Base-by-base conservation (phyloP, 2,888 invertebrate genomes). In the Lymantria monacha region DNA sequence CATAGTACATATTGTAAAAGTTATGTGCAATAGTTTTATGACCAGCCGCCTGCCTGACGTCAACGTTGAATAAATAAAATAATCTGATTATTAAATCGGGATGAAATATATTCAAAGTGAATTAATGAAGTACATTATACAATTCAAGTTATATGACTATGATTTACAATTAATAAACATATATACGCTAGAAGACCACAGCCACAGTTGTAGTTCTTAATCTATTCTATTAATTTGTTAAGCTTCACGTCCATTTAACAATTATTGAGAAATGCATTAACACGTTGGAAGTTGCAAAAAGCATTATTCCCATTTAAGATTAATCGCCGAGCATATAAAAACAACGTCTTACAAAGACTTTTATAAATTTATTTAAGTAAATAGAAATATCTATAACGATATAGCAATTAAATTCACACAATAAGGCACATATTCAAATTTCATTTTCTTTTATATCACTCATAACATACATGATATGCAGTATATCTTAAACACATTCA, bases 121-220 rank as follows among this genome's bases (percentile, higher is more conserved):
- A 22, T 22, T 5, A 22, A 41, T 41, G 30, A 46, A 41, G 3
- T 15, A 40, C 14, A 40, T 47, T 30, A 22, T 22, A 22, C 36
- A 38, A 44, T 31, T 13, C 14, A 15, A 40, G 36, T 11, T 47
- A 49, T 33, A 76, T 79, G 81, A 83, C 80, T 82, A 85, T 84
- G 82, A 84, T 81, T 81, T 76, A 74, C 60, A 73, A 66, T 64
- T 61, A 64, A 62, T 53, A 64, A 41, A 66, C 58, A 63, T 59
- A 57, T 11, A 61, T 65, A 77, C 68, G 66, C 69, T 74, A 79
- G 65, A 66, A 74, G 65, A 75, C 81, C 85, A 87, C 86, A 87
- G 87, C 86, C 87, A 85, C 83, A 81, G 72, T 76, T 70, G 72
- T 79, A 76, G 67, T 70, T 66, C 74, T 79, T 81, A 80, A 46